Base-by-base conservation (phyloP, 2,113 vertebrate species). In the Sinocyclocheilus grahami region DNA sequence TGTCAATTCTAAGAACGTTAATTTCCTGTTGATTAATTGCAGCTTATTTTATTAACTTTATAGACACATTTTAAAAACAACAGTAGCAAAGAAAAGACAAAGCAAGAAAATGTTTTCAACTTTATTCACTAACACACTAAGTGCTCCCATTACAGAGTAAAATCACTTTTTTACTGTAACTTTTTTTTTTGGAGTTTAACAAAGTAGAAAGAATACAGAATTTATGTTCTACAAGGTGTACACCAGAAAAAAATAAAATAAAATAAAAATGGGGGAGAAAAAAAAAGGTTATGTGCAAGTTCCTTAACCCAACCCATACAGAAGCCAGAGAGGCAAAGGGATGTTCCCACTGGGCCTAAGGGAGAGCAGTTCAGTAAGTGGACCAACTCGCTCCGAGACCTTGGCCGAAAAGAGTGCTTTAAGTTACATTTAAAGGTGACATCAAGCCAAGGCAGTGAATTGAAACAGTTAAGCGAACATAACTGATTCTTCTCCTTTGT, bases 61-160 rank as follows among this genome's bases (percentile, higher is more conserved):
- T 72, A 37, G 33, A 74, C 11, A 84, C 82, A 84, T 84, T 53
- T 55, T 27, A 33, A 74, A 78, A 71, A 60, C 14, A 55, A 62
- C 20, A 37, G 30, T 11, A 4, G 24, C 69, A 33, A 20, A 37
- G 72, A 55, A 13, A 39, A 89, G 84, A 90, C 22, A 58, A 37
- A 87, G 24, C n/a, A 85, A 82, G 24, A 67, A 9, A 51, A 80
- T 91, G 82, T 92, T 94, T 94, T 90, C 91, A 94, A 87, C 89
- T 95, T 95, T 95, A 95, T 95, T 96, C 91, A 95, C 93, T 94
- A 93, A 93, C 92, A 95, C 93, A 94, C 93, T 94, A 96, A 95
- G 95, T 95, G 94, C 94, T 95, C 93, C 93, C 90, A 92, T 94
- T 93, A 94, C 93, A 94, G 92, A 94, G 92, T 93, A 93, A 94